Base-by-base conservation (phyloP, 2,888 invertebrate genomes). In the Chirona hameri region DNA sequence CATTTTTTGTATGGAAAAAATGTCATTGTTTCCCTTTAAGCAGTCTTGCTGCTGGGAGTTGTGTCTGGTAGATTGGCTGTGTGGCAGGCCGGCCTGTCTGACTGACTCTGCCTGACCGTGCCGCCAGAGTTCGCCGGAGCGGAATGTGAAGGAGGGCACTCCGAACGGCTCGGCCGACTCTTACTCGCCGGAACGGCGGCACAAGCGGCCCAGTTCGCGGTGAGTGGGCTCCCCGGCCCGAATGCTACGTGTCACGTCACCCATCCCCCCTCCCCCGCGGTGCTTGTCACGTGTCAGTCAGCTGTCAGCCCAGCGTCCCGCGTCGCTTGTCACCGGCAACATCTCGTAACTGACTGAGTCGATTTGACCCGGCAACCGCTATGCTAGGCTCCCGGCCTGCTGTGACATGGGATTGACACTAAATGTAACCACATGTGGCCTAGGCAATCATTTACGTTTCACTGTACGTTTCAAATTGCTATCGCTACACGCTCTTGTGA, bases 121-220 rank as follows among this genome's bases (percentile, higher is more conserved):
- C 39, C 39, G 4, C 39, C 76, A 76, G 76, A 76, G 76, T 21
- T 76, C 76, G 10, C 39, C 39, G 46, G 76, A 76, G 46, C 76
- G 76, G 2, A 76, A 76, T 21, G 76, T 76, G 76, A 76, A 76
- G 46, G 76, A 76, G 76, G 76, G 76, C 39, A 76, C 76, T 3
- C 76, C 76, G 9, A 76, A 76, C 46, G 76, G 76, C 12, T 76
- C 76, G 24, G 46, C 76, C 21, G 39, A 76, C 18, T 76, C 76
- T 9, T 76, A 76, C 76, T 46, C 46, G 24, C 76, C 76, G 24
- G 76, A 76, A 1, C 76, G 76, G 10, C 76, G 76, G 5, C 39
- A 76, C 76, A 76, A 76, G 18, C 76, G 76, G 24, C 46, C 76
- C 12, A 12, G 10, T 7, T 76, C 76, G 9, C 39, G 76, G 76